phyloP scores from a whole-genome alignment of 2,797 vertebrate species.

The Gallinago nigripennis region DNA sequence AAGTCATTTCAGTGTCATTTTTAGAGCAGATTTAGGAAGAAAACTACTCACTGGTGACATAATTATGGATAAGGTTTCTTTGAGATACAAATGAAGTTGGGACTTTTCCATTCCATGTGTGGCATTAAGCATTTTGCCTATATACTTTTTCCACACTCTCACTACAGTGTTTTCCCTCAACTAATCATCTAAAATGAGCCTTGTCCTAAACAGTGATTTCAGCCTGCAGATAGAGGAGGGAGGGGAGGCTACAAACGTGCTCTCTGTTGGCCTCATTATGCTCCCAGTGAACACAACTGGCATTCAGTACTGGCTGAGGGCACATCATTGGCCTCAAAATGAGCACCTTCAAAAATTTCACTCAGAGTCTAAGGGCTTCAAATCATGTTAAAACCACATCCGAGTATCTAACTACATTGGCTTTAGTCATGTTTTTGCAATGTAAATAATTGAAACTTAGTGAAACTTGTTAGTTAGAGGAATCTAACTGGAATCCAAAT shows the following conservation, averaged over 20 bases:
- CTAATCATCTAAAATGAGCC: neutral
- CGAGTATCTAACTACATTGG: neutral
- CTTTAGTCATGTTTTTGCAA: neutral
- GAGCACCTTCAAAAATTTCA: slow-evolving; percentile 19
- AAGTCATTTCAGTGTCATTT: neutral
- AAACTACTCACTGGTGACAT: neutral
- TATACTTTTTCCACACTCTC: neutral
- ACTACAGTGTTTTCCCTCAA: neutral
- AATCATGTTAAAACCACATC: neutral
- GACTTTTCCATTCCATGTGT: neutral
- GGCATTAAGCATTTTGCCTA: neutral
- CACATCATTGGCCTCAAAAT: neutral
- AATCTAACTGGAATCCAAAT: neutral
- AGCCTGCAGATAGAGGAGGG: neutral
- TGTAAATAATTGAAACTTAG: neutral
- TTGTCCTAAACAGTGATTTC: slow-evolving; percentile 14
- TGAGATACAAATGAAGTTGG: neutral
- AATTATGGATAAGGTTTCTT: neutral
- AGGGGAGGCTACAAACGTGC: neutral
- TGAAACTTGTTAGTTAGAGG: neutral
- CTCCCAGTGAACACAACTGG: slow-evolving; percentile 1
- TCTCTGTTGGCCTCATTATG: neutral
- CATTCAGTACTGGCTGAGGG: neutral
- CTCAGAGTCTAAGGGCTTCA: neutral
- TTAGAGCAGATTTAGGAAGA: neutral